Evolutionary conservation across 2,888 invertebrate genomes (phyloP).

Genomic region (Eilema griseolum): DNA sequence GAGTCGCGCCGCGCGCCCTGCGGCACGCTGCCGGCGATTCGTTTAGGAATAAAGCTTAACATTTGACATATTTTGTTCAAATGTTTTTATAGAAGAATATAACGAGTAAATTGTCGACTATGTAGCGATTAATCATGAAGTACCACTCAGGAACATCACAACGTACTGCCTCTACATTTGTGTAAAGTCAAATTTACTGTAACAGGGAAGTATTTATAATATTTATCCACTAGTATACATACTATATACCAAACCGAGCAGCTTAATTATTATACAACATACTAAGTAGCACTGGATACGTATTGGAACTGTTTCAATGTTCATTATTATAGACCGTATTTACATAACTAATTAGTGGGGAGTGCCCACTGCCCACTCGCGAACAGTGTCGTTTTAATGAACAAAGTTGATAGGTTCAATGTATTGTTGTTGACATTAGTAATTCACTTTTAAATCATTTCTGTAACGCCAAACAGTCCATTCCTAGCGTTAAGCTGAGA

Average conservation of each 20-base stretch:
- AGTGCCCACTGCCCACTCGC: neutral
- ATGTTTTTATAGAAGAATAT: neutral
- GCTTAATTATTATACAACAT: neutral
- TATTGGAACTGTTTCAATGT: neutral
- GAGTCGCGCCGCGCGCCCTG: neutral
- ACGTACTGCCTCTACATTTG: too few relatives aligned
- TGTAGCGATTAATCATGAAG: neutral
- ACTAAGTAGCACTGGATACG: neutral
- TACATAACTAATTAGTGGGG: neutral
- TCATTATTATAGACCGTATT: neutral
- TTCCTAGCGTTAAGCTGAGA: neutral
- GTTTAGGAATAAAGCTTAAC: neutral
- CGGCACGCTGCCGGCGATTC: neutral
- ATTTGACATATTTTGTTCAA: neutral
- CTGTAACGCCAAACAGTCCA: neutral
- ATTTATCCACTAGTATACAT: too few relatives aligned
- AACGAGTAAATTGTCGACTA: neutral
- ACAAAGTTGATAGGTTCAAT: neutral
- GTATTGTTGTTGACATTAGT: conserved; percentile 6
- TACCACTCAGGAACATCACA: neutral
- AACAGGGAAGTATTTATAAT: too few relatives aligned
- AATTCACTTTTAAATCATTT: neutral
- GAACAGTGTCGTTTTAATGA: conserved; percentile 1
- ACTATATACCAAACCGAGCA: neutral
- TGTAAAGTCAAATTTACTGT: too few relatives aligned